Evolutionary conservation across 2,113 vertebrate species (phyloP).

Genomic region (Tricholaema leucomelas): DNA sequence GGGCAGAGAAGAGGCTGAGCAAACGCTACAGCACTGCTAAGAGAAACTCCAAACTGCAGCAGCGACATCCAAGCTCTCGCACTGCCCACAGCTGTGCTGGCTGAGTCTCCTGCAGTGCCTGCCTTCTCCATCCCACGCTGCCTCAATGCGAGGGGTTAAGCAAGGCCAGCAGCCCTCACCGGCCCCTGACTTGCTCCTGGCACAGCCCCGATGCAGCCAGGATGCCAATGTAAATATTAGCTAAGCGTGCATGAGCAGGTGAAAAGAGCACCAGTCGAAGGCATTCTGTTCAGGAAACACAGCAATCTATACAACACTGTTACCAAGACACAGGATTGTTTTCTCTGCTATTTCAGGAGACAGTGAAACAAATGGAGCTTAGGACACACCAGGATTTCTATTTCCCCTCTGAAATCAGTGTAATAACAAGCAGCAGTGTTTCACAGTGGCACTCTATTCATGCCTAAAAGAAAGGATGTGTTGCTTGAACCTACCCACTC

Average conservation of each 20-base stretch:
- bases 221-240: constrained; percentile 40
- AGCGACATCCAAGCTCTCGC: neutral
- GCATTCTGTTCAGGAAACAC: neutral
- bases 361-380: neutral
- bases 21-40: neutral
- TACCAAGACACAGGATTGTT: constrained; percentile 45
- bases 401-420: constrained; percentile 24
- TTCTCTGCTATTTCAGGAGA: constrained; percentile 49
- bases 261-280: constrained; percentile 26
- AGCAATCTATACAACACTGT: constrained; percentile 3
- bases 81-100: rapidly evolving
- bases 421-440: neutral
- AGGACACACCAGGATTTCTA: constrained; percentile 15
- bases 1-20: neutral
- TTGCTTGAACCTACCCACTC: neutral
- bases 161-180: neutral
- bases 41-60: neutral
- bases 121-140: neutral
- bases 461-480: neutral
- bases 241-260: neutral
- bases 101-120: rapidly evolving
- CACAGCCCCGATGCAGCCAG: neutral
- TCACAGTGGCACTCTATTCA: neutral
- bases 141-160: neutral
- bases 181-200: neutral